Base-by-base conservation (phyloP, 1,140 invertebrate genomes). In the Caenorhabditis latens region DNA sequence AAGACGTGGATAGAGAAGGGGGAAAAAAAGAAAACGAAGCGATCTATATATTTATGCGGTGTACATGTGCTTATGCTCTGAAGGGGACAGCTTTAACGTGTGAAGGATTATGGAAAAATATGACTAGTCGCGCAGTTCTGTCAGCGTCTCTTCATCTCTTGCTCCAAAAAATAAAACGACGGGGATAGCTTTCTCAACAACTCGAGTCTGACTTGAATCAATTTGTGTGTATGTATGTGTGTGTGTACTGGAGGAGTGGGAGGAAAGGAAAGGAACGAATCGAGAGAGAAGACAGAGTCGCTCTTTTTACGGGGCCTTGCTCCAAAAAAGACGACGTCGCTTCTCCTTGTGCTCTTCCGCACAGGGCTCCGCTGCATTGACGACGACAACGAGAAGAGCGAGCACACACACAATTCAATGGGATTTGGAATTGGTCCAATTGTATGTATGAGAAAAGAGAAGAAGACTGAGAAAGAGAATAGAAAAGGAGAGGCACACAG, bases 341-440 rank as follows among this genome's bases (percentile, higher is more conserved):
- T 50, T 79, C 46, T 79, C 71, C 71, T 79, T 79, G 71, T 79
- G 71, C 71, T 79, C 21, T 21, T 24, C 46, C 19, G 50, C 43
- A 46, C 46, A 50, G 21, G 19, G 46, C 46, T 50, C 71, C 46
- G 46, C 46, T 50, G 46, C 71, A 19, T 50, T 7, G 71, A 48
- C 40, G 71, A 63, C 58, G 43, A 79, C 71, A 46, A 79, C 40
- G 40, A 79, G 71, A 79, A 53, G 7, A n/a, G 40, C 42, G 43
- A 14, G 16, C 71, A 50, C 71, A 79, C 46, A 79, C 71, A 79
- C 71, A 79, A 79, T 79, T 79, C 71, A 79, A 79, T 79, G 71
- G 71, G 71, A 79, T 79, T 79, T 79, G 71, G 71, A 79, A 79
- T 79, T 50, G 71, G 71, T 79, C 71, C 71, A 79, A 79, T 79